Evolutionary conservation across 2,888 invertebrate species (phyloP), one percentile per base, ranked within the genome.

Genomic region (Pristionchus exspectatus): DNA sequence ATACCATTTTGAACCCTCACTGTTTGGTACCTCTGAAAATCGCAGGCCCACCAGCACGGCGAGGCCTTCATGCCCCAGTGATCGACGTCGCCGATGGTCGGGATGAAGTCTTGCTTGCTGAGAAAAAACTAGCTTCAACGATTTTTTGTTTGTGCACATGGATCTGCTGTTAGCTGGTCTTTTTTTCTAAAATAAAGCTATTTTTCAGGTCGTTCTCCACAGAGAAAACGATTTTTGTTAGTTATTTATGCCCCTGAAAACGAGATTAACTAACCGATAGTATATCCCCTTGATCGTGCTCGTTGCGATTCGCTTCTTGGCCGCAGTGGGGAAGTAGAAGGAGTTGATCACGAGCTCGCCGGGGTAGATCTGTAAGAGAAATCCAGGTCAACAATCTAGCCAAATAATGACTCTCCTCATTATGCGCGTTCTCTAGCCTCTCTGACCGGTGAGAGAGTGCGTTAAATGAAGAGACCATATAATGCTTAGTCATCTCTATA

Each of bases 21-120:
- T n/a, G n/a, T n/a, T n/a, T n/a, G n/a, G n/a, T n/a, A 90, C 90
- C 90, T 91, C 56, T 77, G 50, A 9, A 90, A 54, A 33, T 91
- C 91, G 50, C 91, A 91, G 21, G 90, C 91, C 91, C 91, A 91
- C 91, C 91, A 91, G 54, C 90, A 90, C 16, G 90, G 90, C 4
- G 77, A 66, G 27, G 89, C 63, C 21, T 87, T 59, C 90, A 90
- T 90, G 50, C 91, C 91, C 91, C 91, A 91, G n/a, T 88, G 77
- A 54, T 91, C 90, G n/a, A 84, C 66, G 38, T 90, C 69, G 9
- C 84, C 84, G 30, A 84, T 56, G 12, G 44, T n/a, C 5, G 33
- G 18, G 9, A 33, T 21, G 69, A n/a, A 16, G 16, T 87, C 33
- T 24, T 87, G 44, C 10, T 50, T 50, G 9, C 44, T 50, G 44